phyloP scores from a whole-genome alignment of 64 coral and sea anemone species.

The Stichodactyla helianthus region DNA sequence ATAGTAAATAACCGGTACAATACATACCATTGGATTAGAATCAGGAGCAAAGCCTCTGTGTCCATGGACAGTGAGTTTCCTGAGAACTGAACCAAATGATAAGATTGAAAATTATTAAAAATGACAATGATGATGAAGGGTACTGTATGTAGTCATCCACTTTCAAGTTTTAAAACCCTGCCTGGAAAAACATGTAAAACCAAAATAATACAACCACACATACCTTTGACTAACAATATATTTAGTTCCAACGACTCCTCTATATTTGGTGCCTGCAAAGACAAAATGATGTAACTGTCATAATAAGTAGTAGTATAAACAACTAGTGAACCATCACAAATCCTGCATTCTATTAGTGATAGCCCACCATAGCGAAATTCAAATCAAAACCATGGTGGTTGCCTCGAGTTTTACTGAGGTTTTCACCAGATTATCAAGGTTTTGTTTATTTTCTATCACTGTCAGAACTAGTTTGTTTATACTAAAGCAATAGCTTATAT shows the following conservation, averaged over 20 bases:
- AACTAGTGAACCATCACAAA: too few species aligned
- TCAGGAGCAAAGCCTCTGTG: slow-evolving; percentile 43
- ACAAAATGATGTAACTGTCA: neutral
- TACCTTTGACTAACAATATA: slow-evolving; percentile 43
- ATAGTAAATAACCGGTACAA: neutral
- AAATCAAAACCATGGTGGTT: too few species aligned
- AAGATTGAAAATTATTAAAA: neutral
- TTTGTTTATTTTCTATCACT: too few species aligned
- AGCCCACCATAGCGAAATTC: neutral
- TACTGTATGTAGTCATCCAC: too few species aligned
- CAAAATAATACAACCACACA: neutral
- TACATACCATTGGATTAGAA: slow-evolving; percentile 53
- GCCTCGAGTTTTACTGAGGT: too few species aligned
- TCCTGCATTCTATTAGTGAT: neutral
- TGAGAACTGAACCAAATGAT: slow-evolving; percentile 35
- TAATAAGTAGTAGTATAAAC: neutral
- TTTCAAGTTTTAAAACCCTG: too few species aligned
- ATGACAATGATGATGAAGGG: neutral
- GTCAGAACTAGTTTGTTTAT: too few species aligned
- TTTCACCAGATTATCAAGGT: too few species aligned
- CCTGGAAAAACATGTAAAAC: too few species aligned
- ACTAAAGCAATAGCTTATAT: too few species aligned
- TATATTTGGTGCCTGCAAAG: slow-evolving; percentile 29
- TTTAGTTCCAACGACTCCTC: slow-evolving; percentile 35
- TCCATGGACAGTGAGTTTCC: slow-evolving; percentile 64